Base-by-base conservation (phyloP, 2,888 invertebrate species). In the Drosophila borealis region DNA sequence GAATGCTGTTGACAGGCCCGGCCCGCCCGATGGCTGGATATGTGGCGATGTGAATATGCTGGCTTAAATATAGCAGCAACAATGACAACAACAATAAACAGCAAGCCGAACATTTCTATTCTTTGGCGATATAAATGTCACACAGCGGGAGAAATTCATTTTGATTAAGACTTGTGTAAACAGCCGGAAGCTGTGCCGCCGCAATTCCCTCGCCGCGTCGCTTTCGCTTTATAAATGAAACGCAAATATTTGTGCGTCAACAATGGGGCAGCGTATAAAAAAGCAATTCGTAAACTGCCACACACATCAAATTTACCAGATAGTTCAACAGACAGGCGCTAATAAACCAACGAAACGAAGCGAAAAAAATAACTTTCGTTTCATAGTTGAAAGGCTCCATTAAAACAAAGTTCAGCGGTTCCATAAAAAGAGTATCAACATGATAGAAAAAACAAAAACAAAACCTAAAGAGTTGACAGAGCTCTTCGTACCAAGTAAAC, bases 151-250 rank as follows among this genome's bases (percentile, higher is more conserved):
- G 74, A 68, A 79, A 68, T 72, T 51, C 63, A 55, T 63, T 78
- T 81, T 78, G 84, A 84, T 84, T 78, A 81, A 84, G 81, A 68
- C 71, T 73, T 80, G 53, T 49, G 84, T 70, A 73, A 81, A 80
- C 83, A 84, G 72, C 71, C 41, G 50, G 64, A 53, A 53, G 39
- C 64, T 70, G 48, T 14, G 34, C 36, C 19, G 8, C 29, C 8
- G 44, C 56, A 68, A 66, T 39, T 49, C 34, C 34, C 57, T 48
- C 34, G 41, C 19, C 45, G 39, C 39, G 21, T 0, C 34, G 8
- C 34, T 46, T 14, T 39, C 60, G 42, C 37, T 65, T 70, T 77
- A 74, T 79, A 77, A 77, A 79, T 83, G 80, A 84, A 84, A 71
- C 50, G 62, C 70, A 87, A 81, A 84, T 84, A 84, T 87, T 78